phyloP scores from a whole-genome alignment of 1,140 invertebrate species.

The Diabrotica virgifera region DNA sequence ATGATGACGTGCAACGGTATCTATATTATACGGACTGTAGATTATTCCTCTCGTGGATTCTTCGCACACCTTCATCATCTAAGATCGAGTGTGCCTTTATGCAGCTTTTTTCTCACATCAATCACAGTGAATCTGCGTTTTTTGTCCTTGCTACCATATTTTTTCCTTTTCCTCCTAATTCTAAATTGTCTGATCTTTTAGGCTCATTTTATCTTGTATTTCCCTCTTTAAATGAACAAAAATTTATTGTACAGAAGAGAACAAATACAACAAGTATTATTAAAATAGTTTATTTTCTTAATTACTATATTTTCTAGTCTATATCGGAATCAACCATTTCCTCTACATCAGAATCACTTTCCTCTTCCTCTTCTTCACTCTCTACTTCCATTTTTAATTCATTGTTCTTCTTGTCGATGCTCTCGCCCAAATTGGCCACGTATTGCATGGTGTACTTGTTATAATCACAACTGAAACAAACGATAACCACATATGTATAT shows the following conservation, averaged over 20 bases:
- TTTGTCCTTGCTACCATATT: no score
- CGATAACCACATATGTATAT: constrained; percentile 13
- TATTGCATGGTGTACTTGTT: constrained; percentile 75
- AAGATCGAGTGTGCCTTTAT: no score
- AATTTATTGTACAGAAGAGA: neutral
- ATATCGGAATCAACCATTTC: neutral
- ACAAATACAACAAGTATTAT: neutral
- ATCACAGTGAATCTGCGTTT: no score
- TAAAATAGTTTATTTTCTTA: neutral
- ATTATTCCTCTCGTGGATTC: no score
- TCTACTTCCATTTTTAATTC: constrained; percentile 33
- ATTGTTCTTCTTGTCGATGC: constrained; percentile 44
- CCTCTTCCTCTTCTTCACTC: constrained; percentile 25
- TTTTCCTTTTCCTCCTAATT: no score
- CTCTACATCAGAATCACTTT: constrained; percentile 13
- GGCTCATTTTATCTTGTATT: no score
- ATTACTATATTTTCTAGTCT: neutral
- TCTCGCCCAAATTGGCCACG: constrained; percentile 56
- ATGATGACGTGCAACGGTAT: no score
- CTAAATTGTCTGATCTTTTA: no score
- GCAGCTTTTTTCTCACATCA: no score
- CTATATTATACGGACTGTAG: no score
- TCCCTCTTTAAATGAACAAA: no score
- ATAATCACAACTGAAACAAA: constrained; percentile 70
- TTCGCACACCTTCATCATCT: no score